Evolutionary conservation across 2,888 invertebrate genomes (phyloP).

Genomic region (Drosophila subsilvestris): DNA sequence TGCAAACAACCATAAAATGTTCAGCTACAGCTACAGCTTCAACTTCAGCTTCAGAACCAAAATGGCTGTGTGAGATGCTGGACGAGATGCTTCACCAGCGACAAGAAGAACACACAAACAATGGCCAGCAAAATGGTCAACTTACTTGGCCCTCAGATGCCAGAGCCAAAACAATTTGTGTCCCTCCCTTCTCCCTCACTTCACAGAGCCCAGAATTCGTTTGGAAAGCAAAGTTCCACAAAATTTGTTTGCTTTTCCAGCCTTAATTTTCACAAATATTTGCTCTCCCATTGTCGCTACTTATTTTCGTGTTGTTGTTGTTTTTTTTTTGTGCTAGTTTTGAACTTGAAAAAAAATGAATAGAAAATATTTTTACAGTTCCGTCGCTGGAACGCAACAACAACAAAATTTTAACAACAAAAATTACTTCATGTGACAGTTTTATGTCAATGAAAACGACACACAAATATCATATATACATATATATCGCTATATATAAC

Average conservation of each 20-base stretch:
- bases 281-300: constrained; percentile 22
- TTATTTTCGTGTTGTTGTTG: constrained; percentile 11
- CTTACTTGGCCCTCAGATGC: constrained; percentile 26
- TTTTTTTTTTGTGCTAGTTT: not conserved
- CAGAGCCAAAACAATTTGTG: constrained; percentile 42
- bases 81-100: constrained; percentile 5
- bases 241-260: constrained; percentile 57
- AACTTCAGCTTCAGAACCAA: not conserved
- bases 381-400: constrained; percentile 3
- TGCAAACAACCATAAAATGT: constrained; percentile 39
- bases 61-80: not conserved
- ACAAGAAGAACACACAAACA: constrained; percentile 31
- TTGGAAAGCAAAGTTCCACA: constrained; percentile 50
- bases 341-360: constrained; percentile 62
- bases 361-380: constrained; percentile 56
- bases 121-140: constrained; percentile 45
- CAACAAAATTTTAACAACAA: constrained; percentile 10
- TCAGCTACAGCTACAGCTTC: constrained; percentile 9
- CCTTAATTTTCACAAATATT: constrained; percentile 74
- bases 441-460: constrained; percentile 68
- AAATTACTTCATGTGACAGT: constrained; percentile 62
- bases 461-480: constrained; percentile 3
- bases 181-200: not conserved
- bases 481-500: constrained; percentile 3
- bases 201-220: constrained; percentile 23